These are phyloP conservation scores for Linnaemya tessellans DNA, from an alignment of 2,888 invertebrate genomes.

Conservation along the genomic window DNA sequence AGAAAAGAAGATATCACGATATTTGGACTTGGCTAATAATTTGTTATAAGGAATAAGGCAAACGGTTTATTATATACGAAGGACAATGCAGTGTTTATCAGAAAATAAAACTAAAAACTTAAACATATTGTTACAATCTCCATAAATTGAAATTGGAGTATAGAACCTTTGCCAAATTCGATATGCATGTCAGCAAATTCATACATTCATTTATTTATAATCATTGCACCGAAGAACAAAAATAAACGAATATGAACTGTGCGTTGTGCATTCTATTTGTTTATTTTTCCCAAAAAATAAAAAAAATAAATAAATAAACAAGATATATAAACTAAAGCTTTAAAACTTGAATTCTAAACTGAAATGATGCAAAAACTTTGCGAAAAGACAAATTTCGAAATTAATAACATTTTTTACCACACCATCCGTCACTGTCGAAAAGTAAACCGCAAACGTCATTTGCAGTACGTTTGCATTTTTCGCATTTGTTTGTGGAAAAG, in stretches of 20 bases:
- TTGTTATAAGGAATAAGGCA: background rate
- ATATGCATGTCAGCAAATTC: background rate
- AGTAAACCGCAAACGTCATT: constrained; percentile 60
- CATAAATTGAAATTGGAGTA: background rate
- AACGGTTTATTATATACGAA: background rate
- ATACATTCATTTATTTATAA: background rate
- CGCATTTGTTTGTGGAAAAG: constrained; percentile 29
- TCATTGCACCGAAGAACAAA: background rate
- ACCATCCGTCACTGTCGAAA: constrained; percentile 56
- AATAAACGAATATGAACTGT: background rate
- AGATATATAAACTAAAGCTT: background rate
- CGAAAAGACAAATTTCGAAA: background rate
- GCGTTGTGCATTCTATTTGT: too few relatives aligned
- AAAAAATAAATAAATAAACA: background rate
- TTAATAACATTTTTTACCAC: background rate
- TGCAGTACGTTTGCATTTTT: constrained; percentile 46
- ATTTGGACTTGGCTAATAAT: too few relatives aligned
- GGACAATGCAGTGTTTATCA: background rate
- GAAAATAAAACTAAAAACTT: background rate
- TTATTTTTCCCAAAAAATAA: too few relatives aligned
- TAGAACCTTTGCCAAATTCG: background rate
- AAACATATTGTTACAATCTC: background rate
- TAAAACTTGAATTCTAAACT: background rate
- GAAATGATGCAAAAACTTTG: background rate
- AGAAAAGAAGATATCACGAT: too few relatives aligned